Percentiles rank a stretch among this genome's conserved stretches.
Conservation (phyloP, 2,888 invertebrate species). For the Ichneumoninae sp. region DNA sequence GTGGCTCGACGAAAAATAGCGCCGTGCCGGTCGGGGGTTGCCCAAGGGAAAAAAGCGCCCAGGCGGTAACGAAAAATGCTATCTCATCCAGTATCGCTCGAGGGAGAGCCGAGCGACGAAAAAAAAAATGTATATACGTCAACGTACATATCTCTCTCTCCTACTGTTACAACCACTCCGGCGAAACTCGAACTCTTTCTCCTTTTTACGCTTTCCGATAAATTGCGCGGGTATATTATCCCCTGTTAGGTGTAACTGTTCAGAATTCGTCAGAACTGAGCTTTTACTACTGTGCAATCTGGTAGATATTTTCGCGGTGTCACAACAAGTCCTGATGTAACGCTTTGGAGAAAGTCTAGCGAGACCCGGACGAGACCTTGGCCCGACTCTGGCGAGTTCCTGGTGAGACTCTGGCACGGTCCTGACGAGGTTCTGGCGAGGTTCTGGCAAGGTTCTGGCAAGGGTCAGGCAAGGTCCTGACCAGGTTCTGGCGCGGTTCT, state of each 20-base stretch:
- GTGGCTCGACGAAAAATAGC: conserved; percentile 43
- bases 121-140: conserved; percentile 47
- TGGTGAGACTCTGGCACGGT: too few relatives aligned
- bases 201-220: conserved; percentile 8
- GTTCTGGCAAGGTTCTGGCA: too few relatives aligned
- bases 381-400: too few relatives aligned
- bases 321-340: too few relatives aligned
- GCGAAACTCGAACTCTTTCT: not conserved
- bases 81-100: conserved; percentile 56
- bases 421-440: too few relatives aligned
- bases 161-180: not conserved
- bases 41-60: conserved; percentile 27
- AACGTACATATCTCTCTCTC: conserved; percentile 7
- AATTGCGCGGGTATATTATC: not conserved
- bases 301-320: too few relatives aligned
- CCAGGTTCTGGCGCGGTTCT: too few relatives aligned
- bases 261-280: not conserved
- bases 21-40: conserved; percentile 14
- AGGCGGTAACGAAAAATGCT: conserved; percentile 57
- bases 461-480: too few relatives aligned
- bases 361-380: too few relatives aligned
- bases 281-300: too few relatives aligned
- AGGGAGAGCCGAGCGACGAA: conserved; percentile 49
- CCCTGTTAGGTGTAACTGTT: not conserved
- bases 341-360: too few relatives aligned